A percentile compares a stretch with the other conserved stretches of the same genome.
Evolutionary conservation across 1,140 invertebrate species (phyloP).

Genomic region (Drosophila sulfurigaster): DNA sequence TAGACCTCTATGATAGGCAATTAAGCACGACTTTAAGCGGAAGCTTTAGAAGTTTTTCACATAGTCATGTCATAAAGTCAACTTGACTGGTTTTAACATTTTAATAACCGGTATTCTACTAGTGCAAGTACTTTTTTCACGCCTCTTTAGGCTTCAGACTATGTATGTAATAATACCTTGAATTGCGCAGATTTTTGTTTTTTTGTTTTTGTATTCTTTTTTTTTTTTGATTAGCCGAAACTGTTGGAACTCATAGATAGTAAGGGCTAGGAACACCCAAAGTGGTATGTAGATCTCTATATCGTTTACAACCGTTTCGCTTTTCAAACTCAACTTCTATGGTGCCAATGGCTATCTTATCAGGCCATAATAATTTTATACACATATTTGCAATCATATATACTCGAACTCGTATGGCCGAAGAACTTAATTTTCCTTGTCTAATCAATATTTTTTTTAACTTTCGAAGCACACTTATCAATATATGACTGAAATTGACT

Average conservation of each 20-base stretch:
- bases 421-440: conserved; percentile 22
- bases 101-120: background rate
- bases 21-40: background rate
- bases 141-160: background rate
- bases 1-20: background rate
- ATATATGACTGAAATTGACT: conserved; percentile 23
- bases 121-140: background rate
- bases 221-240: background rate
- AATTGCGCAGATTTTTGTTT: too few species aligned
- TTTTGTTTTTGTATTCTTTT: too few species aligned
- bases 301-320: background rate
- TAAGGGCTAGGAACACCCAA: background rate
- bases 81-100: conserved; percentile 1
- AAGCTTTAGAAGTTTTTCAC: background rate
- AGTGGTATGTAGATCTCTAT: background rate
- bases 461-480: conserved; percentile 51
- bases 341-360: background rate
- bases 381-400: background rate
- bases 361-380: conserved; percentile 1
- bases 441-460: conserved; percentile 44
- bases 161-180: background rate
- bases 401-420: background rate
- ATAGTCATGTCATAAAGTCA: background rate
- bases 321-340: background rate
- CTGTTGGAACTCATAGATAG: background rate